Evolutionary conservation across 2,797 vertebrate species (phyloP).

Genomic region (Tinamus major): DNA sequence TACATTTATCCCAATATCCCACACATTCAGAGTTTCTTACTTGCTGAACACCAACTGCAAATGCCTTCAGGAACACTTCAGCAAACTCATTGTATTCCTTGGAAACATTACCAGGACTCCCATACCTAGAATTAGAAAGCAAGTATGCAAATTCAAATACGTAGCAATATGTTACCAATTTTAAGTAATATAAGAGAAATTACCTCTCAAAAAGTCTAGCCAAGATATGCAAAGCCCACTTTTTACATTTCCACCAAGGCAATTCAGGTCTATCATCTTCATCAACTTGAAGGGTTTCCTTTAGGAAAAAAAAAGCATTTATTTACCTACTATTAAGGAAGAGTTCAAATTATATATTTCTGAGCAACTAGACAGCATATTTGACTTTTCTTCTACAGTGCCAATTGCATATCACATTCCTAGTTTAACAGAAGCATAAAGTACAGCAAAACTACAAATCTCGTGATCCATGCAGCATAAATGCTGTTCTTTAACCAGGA

Average conservation of each 20-base stretch:
- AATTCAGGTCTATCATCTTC: slow-evolving; percentile 97
- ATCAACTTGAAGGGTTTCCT: slow-evolving; percentile 98
- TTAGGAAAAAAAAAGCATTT: background rate
- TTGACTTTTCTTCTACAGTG: background rate
- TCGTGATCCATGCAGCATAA: background rate
- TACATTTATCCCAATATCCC: background rate
- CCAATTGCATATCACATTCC: background rate
- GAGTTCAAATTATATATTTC: background rate
- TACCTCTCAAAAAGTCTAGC: slow-evolving; percentile 98
- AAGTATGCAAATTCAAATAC: background rate
- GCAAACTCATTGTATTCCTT: slow-evolving; percentile 99
- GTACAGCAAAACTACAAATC: background rate
- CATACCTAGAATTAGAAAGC: slow-evolving; percentile 86
- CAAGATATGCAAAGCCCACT: slow-evolving; percentile 99
- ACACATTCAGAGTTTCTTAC: slow-evolving; percentile 74
- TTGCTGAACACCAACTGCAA: slow-evolving; percentile 95
- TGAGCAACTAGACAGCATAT: background rate
- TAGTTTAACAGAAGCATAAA: background rate
- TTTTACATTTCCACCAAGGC: slow-evolving; percentile 99
- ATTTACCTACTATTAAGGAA: background rate
- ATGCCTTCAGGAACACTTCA: slow-evolving; percentile 98
- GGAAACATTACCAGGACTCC: slow-evolving; percentile 98
- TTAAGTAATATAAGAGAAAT: background rate
- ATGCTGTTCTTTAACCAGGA: background rate
- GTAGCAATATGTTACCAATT: background rate